A percentile compares a stretch with the other conserved stretches of the same genome.
Evolutionary conservation across 35 echinoderm and acorn worm genomes (phyloP).

Genomic region (Hemicentrotus pulcherrimus): DNA sequence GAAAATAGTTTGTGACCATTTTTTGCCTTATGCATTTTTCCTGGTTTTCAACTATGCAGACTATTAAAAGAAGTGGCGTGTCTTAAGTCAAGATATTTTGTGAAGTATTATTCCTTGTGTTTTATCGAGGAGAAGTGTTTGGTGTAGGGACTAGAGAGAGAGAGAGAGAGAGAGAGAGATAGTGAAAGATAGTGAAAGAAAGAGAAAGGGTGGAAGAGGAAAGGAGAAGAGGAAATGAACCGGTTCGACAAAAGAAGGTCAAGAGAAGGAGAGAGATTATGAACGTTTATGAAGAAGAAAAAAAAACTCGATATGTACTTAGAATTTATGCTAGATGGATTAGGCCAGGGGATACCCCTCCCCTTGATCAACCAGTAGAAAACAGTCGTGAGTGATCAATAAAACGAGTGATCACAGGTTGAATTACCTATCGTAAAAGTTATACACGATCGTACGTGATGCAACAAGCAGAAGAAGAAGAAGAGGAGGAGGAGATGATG

Average conservation of each 20-base stretch:
- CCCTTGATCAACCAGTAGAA: no score
- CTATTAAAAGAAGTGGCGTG: constrained; percentile 31
- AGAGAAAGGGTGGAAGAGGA: not conserved
- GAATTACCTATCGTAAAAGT: no score
- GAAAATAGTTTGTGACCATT: constrained; percentile 24
- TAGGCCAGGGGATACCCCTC: no score
- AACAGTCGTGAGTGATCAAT: no score
- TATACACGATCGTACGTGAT: no score
- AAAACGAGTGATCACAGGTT: no score
- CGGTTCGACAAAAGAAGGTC: not conserved
- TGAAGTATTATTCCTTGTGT: not conserved
- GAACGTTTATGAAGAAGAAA: not conserved
- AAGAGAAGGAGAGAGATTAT: not conserved
- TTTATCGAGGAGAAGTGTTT: not conserved
- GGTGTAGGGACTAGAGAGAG: no score
- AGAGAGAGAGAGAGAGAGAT: not conserved
- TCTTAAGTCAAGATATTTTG: not conserved
- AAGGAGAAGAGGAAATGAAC: no score
- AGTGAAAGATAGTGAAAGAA: not conserved
- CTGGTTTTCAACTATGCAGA: constrained; percentile 45
- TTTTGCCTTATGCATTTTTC: constrained; percentile 40
- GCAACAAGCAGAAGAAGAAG: no score
- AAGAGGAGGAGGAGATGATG: no score
- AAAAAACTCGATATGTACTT: no score
- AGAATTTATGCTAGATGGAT: no score